Conservation (phyloP, 2,113 vertebrate species). For the Perccottus glenii region DNA sequence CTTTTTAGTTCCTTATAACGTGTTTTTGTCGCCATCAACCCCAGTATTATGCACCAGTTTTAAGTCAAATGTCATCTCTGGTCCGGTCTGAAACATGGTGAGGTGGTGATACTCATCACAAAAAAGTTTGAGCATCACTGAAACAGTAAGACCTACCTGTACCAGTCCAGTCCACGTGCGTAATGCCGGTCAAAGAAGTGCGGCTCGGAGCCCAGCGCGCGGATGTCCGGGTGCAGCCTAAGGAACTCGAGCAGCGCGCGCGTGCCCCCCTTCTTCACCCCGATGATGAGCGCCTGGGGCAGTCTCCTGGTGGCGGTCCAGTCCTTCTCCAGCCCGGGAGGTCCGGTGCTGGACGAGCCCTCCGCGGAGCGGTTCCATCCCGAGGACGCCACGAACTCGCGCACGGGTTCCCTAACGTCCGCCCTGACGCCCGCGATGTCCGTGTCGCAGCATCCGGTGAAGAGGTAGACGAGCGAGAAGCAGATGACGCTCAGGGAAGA, state of each 20-base stretch:
- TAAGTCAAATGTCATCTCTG: too few relatives aligned
- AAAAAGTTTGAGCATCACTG: neutral
- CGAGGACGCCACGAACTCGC: constrained; percentile 39
- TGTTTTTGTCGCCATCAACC: too few relatives aligned
- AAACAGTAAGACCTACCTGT: constrained; percentile 72
- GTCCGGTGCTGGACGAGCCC: constrained; percentile 18
- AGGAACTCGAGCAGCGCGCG: constrained; percentile 83
- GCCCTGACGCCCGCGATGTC: constrained; percentile 50
- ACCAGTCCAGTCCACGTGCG: constrained; percentile 81
- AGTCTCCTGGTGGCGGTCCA: constrained; percentile 78
- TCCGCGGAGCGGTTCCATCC: constrained; percentile 58
- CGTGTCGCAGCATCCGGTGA: constrained; percentile 75
- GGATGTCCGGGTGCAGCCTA: constrained; percentile 81
- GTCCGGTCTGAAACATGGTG: too few relatives aligned
- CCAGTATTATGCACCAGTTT: too few relatives aligned
- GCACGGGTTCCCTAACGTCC: constrained; percentile 31
- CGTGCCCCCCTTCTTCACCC: constrained; percentile 83
- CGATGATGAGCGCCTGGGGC: constrained; percentile 83
- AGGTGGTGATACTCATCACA: too few relatives aligned
- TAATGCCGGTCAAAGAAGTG: constrained; percentile 85
- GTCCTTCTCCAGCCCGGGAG: constrained; percentile 68
- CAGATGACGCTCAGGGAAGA: constrained; percentile 76
- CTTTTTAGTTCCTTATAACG: too few relatives aligned
- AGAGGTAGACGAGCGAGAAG: constrained; percentile 74
- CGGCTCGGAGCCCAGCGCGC: constrained; percentile 81